A percentile compares a stretch with the other conserved stretches of the same genome.
These are phyloP conservation scores for Karalla daura DNA, from an alignment of 2,797 vertebrate genomes.

Conservation along the genomic window DNA sequence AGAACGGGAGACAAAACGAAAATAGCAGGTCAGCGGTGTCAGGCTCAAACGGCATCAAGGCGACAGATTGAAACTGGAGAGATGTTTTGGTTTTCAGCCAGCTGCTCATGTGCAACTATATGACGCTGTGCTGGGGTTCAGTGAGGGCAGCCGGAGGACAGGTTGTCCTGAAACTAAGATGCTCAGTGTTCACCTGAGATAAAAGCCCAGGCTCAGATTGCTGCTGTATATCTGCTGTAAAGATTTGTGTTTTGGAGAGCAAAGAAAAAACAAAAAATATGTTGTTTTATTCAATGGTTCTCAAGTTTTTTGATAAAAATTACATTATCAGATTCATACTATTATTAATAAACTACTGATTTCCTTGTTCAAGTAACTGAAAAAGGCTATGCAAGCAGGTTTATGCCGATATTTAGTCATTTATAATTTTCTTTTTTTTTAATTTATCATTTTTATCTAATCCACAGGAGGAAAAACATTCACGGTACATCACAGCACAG, in stretches of 20 bases:
- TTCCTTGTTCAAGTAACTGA: too few relatives aligned
- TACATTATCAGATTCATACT: too few relatives aligned
- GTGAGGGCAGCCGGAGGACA: slow-evolving; percentile 15
- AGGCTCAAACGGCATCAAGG: slow-evolving; percentile 21
- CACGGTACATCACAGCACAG: too few relatives aligned
- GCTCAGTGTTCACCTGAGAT: slow-evolving; percentile 52
- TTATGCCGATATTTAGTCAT: too few relatives aligned
- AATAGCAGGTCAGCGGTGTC: slow-evolving; percentile 44
- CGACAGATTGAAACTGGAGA: slow-evolving; percentile 51
- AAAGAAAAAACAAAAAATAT: slow-evolving; percentile 5
- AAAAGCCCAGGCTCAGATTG: slow-evolving; percentile 30
- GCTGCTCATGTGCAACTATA: slow-evolving; percentile 31
- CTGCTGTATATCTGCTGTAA: slow-evolving; percentile 6
- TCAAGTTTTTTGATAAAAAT: too few relatives aligned
- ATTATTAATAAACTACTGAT: too few relatives aligned
- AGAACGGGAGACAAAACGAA: slow-evolving; percentile 30
- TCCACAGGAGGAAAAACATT: too few relatives aligned
- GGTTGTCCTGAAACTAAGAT: slow-evolving; percentile 54
- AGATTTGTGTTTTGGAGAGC: too few relatives aligned
- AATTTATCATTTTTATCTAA: too few relatives aligned
- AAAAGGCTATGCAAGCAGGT: too few relatives aligned
- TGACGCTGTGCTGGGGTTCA: slow-evolving; percentile 25
- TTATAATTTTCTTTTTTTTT: too few relatives aligned
- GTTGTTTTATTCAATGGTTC: too few relatives aligned
- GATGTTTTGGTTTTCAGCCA: slow-evolving; percentile 40